Conservation (phyloP, 2,888 invertebrate species). For the Lasioglossum leucozonium region DNA sequence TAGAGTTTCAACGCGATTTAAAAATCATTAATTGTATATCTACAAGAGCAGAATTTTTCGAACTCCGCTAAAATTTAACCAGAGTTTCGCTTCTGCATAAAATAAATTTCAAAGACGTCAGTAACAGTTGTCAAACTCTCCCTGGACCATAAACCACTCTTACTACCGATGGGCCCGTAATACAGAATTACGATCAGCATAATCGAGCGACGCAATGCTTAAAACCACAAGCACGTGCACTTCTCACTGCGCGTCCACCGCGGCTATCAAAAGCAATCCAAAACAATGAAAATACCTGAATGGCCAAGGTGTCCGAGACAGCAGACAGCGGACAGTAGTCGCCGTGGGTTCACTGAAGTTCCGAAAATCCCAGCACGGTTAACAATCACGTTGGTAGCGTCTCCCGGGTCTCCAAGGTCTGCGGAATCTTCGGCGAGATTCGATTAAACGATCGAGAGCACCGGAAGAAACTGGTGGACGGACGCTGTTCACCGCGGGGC, state of each 20-base stretch:
- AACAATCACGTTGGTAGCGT: conserved; percentile 1
- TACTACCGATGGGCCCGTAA: neutral
- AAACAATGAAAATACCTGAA: conserved; percentile 27
- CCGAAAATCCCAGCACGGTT: conserved; percentile 14
- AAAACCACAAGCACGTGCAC: conserved; percentile 15
- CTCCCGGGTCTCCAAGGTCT: neutral
- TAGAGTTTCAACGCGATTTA: no score
- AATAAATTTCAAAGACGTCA: neutral
- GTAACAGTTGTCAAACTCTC: neutral
- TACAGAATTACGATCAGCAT: neutral
- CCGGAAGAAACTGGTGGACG: neutral
- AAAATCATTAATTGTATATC: no score
- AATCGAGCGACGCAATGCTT: neutral
- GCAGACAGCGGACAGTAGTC: no score
- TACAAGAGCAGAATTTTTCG: no score
- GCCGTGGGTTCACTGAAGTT: conserved; percentile 22
- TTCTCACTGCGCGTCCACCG: conserved; percentile 2
- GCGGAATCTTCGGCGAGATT: neutral
- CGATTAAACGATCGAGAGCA: conserved; percentile 3
- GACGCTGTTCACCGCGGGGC: neutral
- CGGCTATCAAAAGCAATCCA: neutral
- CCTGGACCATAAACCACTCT: neutral
- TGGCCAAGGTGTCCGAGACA: neutral
- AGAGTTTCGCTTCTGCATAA: neutral
- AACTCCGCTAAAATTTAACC: neutral